A percentile compares a stretch with the other conserved stretches of the same genome.
Conservation (phyloP, 2,888 invertebrate genomes). For the Melikaiella ostensackeni region DNA sequence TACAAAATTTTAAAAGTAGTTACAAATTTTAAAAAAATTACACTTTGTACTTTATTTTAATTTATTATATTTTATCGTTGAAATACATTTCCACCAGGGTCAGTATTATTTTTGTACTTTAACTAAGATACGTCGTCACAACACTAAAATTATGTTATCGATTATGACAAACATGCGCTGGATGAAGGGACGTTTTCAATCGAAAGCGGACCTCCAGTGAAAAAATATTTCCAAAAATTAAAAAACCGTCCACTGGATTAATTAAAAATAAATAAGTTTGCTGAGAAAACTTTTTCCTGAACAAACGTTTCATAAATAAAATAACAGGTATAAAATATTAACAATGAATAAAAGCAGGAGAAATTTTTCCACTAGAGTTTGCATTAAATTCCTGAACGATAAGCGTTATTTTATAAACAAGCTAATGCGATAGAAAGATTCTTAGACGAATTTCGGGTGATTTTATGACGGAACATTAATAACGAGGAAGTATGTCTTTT, state of each 20-base stretch:
- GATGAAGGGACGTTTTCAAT: conserved; percentile 22
- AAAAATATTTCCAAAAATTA: not conserved
- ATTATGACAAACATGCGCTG: conserved; percentile 18
- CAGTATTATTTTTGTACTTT: conserved; percentile 7
- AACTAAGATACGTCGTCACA: conserved; percentile 29
- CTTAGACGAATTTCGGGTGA: not conserved
- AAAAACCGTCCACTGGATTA: no score
- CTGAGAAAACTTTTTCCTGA: not conserved
- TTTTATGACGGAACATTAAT: conserved; percentile 4
- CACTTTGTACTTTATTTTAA: no score
- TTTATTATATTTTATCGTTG: no score
- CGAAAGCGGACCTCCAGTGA: not conserved
- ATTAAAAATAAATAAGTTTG: not conserved
- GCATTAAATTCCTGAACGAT: not conserved
- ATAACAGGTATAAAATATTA: not conserved
- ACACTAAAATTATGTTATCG: conserved; percentile 26
- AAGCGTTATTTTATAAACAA: conserved; percentile 15
- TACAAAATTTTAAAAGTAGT: no score
- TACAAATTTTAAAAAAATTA: no score
- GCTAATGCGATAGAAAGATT: not conserved
- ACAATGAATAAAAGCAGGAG: not conserved
- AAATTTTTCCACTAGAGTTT: not conserved
- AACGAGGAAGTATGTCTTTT: not conserved
- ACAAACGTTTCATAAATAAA: not conserved
- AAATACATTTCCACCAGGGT: no score